These are phyloP conservation scores for Lasioglossum pauxillum DNA, from an alignment of 2,888 invertebrate genomes.

Conservation along the genomic window DNA sequence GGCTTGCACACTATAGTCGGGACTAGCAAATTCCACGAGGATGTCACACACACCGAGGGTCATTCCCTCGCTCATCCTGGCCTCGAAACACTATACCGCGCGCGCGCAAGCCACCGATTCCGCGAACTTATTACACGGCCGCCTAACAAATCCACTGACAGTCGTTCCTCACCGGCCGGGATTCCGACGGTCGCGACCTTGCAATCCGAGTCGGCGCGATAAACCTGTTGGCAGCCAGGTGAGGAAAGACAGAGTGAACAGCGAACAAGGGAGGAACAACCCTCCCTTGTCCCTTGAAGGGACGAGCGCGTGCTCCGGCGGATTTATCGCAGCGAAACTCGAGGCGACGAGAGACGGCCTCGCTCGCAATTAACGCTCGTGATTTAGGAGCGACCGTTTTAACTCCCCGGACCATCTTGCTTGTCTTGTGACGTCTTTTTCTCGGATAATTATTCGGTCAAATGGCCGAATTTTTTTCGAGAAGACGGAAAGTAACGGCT, in stretches of 20 bases:
- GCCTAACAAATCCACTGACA: slow-evolving; percentile 46
- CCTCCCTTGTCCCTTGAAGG: slow-evolving; percentile 21
- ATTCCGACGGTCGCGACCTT: slow-evolving; percentile 39
- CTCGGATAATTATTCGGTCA: neutral
- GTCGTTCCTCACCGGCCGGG: slow-evolving; percentile 28
- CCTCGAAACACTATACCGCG: slow-evolving; percentile 31
- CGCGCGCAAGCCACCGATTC: slow-evolving; percentile 35
- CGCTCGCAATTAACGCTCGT: slow-evolving; percentile 72
- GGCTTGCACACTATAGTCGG: neutral
- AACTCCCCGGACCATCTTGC: neutral
- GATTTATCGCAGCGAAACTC: slow-evolving; percentile 70
- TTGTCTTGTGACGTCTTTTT: neutral
- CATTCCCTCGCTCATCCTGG: slow-evolving; percentile 13
- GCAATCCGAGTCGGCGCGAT: slow-evolving; percentile 47
- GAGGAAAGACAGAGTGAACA: slow-evolving; percentile 39
- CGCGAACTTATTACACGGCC: slow-evolving; percentile 44
- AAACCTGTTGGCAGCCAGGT: slow-evolving; percentile 42
- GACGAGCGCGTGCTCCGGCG: slow-evolving; percentile 34
- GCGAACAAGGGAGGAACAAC: slow-evolving; percentile 47
- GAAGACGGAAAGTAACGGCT: too few relatives aligned
- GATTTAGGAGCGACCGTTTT: slow-evolving; percentile 70
- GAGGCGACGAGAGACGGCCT: slow-evolving; percentile 55
- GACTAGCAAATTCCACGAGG: neutral
- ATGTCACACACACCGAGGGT: neutral
- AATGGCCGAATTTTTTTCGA: too few relatives aligned